Percentiles rank a stretch among this genome's conserved stretches.
Conservation (phyloP, 2,113 vertebrate genomes). For the Vireo altiloquus region DNA sequence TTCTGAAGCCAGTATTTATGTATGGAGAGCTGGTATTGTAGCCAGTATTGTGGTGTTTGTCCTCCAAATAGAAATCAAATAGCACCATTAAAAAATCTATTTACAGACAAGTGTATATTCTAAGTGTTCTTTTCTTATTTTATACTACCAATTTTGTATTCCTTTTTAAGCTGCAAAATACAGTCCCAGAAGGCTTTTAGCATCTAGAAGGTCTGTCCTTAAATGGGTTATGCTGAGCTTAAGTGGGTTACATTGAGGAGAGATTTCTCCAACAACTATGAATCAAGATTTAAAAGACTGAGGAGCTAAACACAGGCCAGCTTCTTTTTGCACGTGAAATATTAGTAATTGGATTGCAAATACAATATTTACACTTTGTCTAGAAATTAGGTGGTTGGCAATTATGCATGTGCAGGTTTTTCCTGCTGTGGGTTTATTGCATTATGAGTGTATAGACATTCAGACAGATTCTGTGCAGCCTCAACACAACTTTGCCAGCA, state of each 20-base stretch:
- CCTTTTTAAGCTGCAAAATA: not conserved
- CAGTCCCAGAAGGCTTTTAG: not conserved
- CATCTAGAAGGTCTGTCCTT: not conserved
- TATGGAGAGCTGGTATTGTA: not conserved
- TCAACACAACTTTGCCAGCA: not conserved
- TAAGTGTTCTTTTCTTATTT: not conserved
- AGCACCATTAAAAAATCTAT: not conserved
- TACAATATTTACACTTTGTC: not conserved
- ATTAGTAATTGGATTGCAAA: not conserved
- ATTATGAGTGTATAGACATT: not conserved
- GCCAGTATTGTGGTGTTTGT: not conserved
- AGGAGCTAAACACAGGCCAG: not conserved
- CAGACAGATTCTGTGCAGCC: not conserved
- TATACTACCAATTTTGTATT: not conserved
- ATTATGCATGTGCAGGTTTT: not conserved
- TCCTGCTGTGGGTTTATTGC: not conserved
- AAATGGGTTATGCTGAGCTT: not conserved
- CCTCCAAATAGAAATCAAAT: not conserved
- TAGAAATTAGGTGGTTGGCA: not conserved
- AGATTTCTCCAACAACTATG: not conserved
- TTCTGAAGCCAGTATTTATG: not conserved
- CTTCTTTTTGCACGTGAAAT: not conserved
- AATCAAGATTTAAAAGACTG: not conserved
- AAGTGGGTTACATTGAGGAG: not conserved
- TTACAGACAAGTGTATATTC: not conserved